Base-by-base conservation (phyloP, 2,888 invertebrate genomes). In the Trimorus sp. region DNA sequence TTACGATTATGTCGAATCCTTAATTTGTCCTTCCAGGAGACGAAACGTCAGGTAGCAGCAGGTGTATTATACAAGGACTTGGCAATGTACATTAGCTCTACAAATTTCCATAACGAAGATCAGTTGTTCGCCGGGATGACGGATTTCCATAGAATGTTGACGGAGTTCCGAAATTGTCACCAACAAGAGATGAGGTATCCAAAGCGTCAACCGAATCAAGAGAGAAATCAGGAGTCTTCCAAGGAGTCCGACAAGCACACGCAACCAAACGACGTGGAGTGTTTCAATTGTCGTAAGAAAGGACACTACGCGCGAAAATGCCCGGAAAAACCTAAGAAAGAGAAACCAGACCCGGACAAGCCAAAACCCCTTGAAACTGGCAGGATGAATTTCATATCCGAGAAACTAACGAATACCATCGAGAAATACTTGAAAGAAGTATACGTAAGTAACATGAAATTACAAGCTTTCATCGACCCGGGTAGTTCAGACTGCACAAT, bases 391-490 rank as follows among this genome's bases (percentile, higher is more conserved):
- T 45, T 45, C 11, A 12, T 45, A 26, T 26, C 26, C 6, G 45
- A 11, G 2, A 45, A 45, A 2, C 45, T 11, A 45, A 12, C 45
- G 45, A 45, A 12, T 45, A 26, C 26, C n/a, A 14, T 58, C 15
- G 40, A 40, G 0, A 58, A 58, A 12, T 58, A 58, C 11, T 40
- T 58, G 14, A 58, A 58, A 15, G 36, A n/a, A 6, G 40, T 58
- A 7, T 14, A 40, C n/a, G 40, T 60, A n/a, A 60, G 45, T 12
- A 11, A 16, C 7, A 8, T 12, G 16, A 5, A 12, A 5, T 3
- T 65, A n/a, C 4, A 48, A 0, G 73, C 77, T 8, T 76, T 81
- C 76, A 79, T 83, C n/a, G 81, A 84, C 65, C 62, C 78, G 0
- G 80, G 82, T 16, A 83, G 84, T 36, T 82, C 63, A 1, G 75